Conservation (phyloP, 2,113 vertebrate genomes). For the Amazona guildingii region DNA sequence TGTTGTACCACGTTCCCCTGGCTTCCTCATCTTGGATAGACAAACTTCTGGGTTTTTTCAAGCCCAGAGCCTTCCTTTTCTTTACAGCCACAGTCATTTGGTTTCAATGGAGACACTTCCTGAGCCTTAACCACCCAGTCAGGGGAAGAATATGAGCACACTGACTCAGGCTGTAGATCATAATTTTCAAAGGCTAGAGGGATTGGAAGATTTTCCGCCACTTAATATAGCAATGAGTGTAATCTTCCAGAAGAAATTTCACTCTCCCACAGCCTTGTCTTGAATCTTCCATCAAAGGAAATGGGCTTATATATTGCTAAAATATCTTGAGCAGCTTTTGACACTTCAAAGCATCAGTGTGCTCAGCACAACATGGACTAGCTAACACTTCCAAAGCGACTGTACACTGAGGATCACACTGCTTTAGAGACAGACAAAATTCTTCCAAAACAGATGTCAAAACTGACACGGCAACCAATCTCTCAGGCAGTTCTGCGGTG, state of each 20-base stretch:
- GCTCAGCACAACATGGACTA: background rate
- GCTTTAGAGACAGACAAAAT: background rate
- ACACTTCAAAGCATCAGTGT: background rate
- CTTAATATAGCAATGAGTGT: slow-evolving; percentile 36
- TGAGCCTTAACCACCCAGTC: background rate
- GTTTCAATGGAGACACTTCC: background rate
- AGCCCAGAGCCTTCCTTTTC: background rate
- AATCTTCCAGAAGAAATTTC: slow-evolving; percentile 53
- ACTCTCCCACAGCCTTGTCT: background rate
- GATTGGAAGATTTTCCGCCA: slow-evolving; percentile 2
- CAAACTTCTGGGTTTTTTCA: background rate
- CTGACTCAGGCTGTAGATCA: slow-evolving; percentile 18
- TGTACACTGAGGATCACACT: background rate
- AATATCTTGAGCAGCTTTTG: slow-evolving; percentile 10
- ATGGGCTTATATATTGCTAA: background rate
- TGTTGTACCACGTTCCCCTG: background rate
- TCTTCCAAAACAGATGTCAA: slow-evolving; percentile 22
- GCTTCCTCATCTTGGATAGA: background rate
- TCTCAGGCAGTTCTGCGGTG: background rate
- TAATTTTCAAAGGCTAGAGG: background rate
- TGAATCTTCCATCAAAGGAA: slow-evolving; percentile 10
- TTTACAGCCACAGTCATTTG: background rate
- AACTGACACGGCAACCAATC: background rate
- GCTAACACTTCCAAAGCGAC: background rate
- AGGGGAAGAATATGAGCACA: background rate